phyloP scores from a whole-genome alignment of 2,113 vertebrate genomes.

The Bos javanicus region DNA sequence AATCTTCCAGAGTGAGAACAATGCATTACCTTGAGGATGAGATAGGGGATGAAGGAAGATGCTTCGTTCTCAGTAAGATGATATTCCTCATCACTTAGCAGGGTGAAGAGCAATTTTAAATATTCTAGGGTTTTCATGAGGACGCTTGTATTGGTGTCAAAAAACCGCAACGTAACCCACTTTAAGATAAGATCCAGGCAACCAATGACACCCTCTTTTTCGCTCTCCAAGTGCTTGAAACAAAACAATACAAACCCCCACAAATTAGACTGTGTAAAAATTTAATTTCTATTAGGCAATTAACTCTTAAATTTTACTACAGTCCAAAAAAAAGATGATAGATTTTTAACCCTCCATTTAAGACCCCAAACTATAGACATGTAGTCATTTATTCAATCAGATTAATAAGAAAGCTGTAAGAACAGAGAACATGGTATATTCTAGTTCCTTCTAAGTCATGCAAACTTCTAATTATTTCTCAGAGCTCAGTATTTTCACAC shows the following conservation, averaged over 20 bases:
- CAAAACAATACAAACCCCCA: neutral
- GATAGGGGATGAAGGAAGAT: conserved; percentile 95
- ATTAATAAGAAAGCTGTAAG: neutral
- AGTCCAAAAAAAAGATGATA: neutral
- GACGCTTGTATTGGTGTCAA: conserved; percentile 98
- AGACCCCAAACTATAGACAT: neutral
- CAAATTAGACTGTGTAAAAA: conserved; percentile 41
- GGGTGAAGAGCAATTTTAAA: conserved; percentile 92
- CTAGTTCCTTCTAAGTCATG: neutral
- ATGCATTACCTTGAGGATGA: conserved; percentile 91
- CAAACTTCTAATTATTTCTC: neutral
- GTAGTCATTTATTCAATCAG: neutral
- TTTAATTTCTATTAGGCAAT: neutral
- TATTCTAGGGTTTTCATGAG: conserved; percentile 98
- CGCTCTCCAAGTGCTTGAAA: conserved; percentile 91
- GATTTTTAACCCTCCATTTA: neutral
- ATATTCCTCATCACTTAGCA: conserved; percentile 92
- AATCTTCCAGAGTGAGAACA: neutral
- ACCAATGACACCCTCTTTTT: conserved; percentile 93
- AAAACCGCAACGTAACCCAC: conserved; percentile 97
- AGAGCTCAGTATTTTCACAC: neutral
- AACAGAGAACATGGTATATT: neutral
- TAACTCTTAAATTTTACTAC: neutral
- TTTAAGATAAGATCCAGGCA: conserved; percentile 97
- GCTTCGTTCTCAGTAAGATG: conserved; percentile 97